Evolutionary conservation across 2,888 invertebrate genomes (phyloP), one percentile per base, ranked within the genome.

Genomic region (Margaritifera margaritifera): DNA sequence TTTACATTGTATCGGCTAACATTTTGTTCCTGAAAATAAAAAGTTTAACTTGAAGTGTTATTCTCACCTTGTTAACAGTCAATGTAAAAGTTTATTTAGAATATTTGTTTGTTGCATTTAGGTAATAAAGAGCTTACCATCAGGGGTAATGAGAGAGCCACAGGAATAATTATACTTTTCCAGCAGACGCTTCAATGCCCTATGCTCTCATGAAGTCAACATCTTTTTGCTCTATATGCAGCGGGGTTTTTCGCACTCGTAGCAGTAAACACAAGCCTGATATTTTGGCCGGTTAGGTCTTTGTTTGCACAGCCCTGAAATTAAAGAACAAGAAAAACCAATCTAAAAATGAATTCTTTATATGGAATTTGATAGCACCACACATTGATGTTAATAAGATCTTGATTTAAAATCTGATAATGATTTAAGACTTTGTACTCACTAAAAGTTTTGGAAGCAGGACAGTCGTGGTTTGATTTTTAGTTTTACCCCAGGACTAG

Each of bases 221-320:
- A 66, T 61, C 31, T 65, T 72, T 27, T 70, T 72, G 42, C 63
- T 65, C 59, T 72, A 72, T 8, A 75, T 63, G 31, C 72, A 69
- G 5, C 75, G 42, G n/a, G 75, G 72, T 57, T 72, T 75, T 2
- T 53, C 58, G 58, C 74, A 74, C 53, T 71, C 69, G 20, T 57
- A 64, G 51, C 74, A 74, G 5, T 20, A 27, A 19, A 68, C 71
- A 22, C 52, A 59, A 22, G 56, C 24, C 69, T 31, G 20, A 72
- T 72, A 70, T 72, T 67, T 60, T 75, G 75, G 6, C 62, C 75
- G 31, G 59, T 59, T 25, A 72, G 69, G 4, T 57, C 25, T 20
- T 59, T 51, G 27, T 69, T 69, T 55, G 52, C 62, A 50, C 61
- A 62, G n/a, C 74, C 70, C 68, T 70, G 25, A 19, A 67, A 69